phyloP scores from a whole-genome alignment of 2,113 vertebrate species.

The Takifugu bimaculatus region DNA sequence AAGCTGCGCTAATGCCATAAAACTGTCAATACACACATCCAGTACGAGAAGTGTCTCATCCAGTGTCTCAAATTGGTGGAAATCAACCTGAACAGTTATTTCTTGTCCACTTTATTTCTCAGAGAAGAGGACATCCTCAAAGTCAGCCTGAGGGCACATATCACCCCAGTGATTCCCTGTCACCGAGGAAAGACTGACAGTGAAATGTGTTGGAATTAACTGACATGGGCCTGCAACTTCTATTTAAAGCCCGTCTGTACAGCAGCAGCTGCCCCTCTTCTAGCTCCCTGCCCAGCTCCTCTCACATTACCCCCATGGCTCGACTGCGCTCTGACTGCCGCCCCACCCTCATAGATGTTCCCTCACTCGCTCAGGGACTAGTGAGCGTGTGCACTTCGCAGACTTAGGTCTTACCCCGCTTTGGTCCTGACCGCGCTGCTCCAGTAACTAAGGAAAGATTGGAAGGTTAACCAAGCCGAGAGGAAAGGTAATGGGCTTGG shows the following conservation, averaged over 20 bases:
- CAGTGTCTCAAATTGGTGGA: too few species aligned
- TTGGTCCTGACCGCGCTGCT: conserved; percentile 30
- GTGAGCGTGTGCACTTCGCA: conserved; percentile 30
- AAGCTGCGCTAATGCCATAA: too few species aligned
- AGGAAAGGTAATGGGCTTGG: conserved; percentile 67
- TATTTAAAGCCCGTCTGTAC: conserved; percentile 81
- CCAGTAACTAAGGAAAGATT: conserved; percentile 46
- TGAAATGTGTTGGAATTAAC: conserved; percentile 45
- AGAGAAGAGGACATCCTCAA: neutral
- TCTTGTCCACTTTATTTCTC: neutral
- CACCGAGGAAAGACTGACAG: conserved; percentile 29
- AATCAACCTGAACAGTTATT: too few species aligned
- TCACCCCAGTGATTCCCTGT: conserved; percentile 9
- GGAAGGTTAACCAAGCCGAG: conserved; percentile 62
- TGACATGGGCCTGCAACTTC: conserved; percentile 43
- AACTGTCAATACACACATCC: too few species aligned
- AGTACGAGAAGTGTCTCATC: too few species aligned
- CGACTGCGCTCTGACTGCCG: conserved; percentile 39
- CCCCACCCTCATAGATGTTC: conserved; percentile 33
- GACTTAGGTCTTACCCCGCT: conserved; percentile 26
- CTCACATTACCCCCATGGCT: conserved; percentile 56
- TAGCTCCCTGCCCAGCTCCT: conserved; percentile 51
- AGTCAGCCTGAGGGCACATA: conserved; percentile 4
- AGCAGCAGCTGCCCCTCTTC: conserved; percentile 80
- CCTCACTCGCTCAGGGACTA: conserved; percentile 36